Base-by-base conservation (phyloP, 2,888 invertebrate genomes). In the Amorpha juglandis region DNA sequence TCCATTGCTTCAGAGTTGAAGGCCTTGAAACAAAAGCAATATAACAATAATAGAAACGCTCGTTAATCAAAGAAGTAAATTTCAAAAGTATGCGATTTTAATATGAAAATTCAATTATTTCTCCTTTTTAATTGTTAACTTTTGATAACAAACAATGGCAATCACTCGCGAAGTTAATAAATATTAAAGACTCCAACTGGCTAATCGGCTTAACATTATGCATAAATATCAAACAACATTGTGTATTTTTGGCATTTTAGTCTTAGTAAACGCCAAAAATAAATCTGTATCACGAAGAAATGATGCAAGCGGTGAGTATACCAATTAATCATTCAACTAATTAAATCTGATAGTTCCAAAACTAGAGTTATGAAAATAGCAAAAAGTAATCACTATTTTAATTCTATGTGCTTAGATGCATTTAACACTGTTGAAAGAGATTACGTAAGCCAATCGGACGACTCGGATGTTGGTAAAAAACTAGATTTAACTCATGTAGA, bases 81-180 rank as follows among this genome's bases (percentile, higher is more conserved):
- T 64, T 51, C n/a, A 62, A 64, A 16, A 50, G 66, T 64, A 67
- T 64, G 48, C 16, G 33, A 64, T 53, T 66, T 48, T 55, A 65
- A 51, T 55, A 65, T 66, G 47, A 63, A 69, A 71, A 72, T 47
- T 75, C 74, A 73, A 77, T 78, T 77, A 71, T 53, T 19, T 50
- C n/a, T 45, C 35, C 21, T 19, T 58, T 16, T 35, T 62, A 55
- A 63, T n/a, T 50, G 62, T 48, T 66, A 52, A 63, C 47, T 53
- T 53, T 52, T 53, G 52, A 53, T 64, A 68, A 64, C 45, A 64
- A 63, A 67, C 16, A 62, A 48, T 48, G 48, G n/a, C 51, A 58
- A 21, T 35, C 47, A 47, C 45, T 9, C 14, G 19, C 9, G 27
- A 58, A 47, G 35, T 55, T 64, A 53, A 47, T 55, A 47, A 35